Base-by-base conservation (phyloP, 2,888 invertebrate species). In the Hybos culiciformis region DNA sequence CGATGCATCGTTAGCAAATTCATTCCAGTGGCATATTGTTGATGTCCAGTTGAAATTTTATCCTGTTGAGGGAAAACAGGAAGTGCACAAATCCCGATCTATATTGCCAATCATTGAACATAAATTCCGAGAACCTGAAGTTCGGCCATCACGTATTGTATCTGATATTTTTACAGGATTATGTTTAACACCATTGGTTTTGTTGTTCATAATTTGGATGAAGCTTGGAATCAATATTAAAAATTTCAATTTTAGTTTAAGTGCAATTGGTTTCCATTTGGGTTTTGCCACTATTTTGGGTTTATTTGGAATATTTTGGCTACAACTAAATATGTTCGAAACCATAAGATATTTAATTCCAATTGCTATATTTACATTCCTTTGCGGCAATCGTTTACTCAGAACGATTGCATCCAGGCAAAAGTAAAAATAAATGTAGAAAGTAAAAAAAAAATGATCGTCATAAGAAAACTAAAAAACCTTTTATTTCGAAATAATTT, bases 311-410 rank as follows among this genome's bases (percentile, higher is more conserved):
- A 67, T 84, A 56, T 92, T 98, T 71, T 98, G 96, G 94, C 68
- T 92, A 53, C 75, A 82, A 60, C 71, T 97, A 54, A 82, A 91
- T 59, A 98, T 98, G 97, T 98, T 98, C 72, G 80, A 83, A 52
- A 94, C 97, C 15, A 71, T 93, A 55, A 83, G 90, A 54, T 91
- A 88, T 70, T 73, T 98, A 55, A 70, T 85, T 51, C 79, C 86
- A 46, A 72, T 97, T 43, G 92, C 81, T 44, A 71, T 83, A 31
- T 74, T 93, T 51, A 94, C 96, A 44, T 96, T 97, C 75, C 75
- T 97, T 31, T 79, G 85, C 47, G 97, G 97, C 3, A 93, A 94
- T 64, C 80, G 87, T 52, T 74, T 97, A 61, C 75, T 98, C 54
- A 81, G 88, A 45, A 75, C 78, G 46, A 78, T 96, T 53, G 90